A percentile compares a stretch with the other conserved stretches of the same genome.
These are phyloP conservation scores for Athripsodes cinereus DNA, from an alignment of 2,888 invertebrate species.

Conservation along the genomic window DNA sequence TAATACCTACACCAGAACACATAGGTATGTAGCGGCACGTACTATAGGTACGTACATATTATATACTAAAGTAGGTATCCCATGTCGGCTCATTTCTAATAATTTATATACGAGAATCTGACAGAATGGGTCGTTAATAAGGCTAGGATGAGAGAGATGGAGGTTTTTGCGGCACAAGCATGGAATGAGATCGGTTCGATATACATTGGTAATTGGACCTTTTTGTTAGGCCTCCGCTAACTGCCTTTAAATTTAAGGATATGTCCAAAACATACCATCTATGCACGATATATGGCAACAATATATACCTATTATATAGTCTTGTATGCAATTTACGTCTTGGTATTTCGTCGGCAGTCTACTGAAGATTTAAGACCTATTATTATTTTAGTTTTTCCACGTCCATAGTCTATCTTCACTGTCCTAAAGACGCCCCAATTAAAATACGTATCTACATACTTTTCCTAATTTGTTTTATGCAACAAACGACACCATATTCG, in stretches of 20 bases:
- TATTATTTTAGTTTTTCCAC: neutral
- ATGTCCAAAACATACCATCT: neutral
- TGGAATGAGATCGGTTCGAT: neutral
- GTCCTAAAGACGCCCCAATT: neutral
- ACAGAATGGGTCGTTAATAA: neutral
- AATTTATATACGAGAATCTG: neutral
- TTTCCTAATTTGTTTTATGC: too few species aligned
- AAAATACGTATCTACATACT: neutral
- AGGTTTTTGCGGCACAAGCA: neutral
- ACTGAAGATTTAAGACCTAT: neutral
- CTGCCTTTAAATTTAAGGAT: constrained; percentile 2
- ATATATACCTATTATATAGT: neutral
- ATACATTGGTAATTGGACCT: constrained; percentile 2
- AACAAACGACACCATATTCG: too few species aligned
- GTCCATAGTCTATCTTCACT: neutral
- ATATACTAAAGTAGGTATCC: neutral
- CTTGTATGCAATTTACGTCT: neutral
- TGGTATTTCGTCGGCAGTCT: neutral
- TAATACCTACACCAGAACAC: too few species aligned
- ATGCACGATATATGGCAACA: neutral
- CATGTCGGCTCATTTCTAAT: constrained; percentile 1
- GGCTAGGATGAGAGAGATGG: neutral
- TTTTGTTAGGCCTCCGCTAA: neutral
- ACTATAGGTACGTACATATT: too few species aligned
- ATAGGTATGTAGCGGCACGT: too few species aligned